phyloP scores from a whole-genome alignment of 2,113 vertebrate species.

The Apaloderma vittatum region DNA sequence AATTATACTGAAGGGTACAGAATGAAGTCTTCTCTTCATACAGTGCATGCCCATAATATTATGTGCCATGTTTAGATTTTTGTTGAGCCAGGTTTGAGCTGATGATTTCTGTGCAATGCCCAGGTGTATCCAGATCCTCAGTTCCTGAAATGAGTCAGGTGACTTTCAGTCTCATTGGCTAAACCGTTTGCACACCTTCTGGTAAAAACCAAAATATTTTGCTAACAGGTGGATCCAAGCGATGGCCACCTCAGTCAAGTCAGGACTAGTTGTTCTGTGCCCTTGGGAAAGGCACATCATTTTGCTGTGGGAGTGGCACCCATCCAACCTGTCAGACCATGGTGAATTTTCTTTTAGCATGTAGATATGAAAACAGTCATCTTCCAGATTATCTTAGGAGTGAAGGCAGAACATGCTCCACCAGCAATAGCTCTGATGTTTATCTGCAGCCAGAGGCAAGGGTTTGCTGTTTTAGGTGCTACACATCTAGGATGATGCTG shows the following conservation, averaged over 20 bases:
- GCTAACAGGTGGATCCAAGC: background rate
- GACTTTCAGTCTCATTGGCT: background rate
- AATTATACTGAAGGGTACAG: background rate
- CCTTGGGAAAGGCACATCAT: background rate
- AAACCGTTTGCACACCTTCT: background rate
- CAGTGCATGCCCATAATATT: background rate
- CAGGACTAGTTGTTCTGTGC: background rate
- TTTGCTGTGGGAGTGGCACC: background rate
- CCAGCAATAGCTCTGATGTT: fast-evolving
- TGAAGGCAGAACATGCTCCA: background rate
- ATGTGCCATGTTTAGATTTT: background rate
- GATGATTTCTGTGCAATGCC: background rate
- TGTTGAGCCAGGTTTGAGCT: background rate
- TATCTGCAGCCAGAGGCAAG: background rate
- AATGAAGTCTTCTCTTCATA: background rate
- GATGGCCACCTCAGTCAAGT: fast-evolving
- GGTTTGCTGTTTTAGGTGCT: background rate
- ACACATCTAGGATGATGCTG: background rate
- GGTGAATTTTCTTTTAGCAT: background rate
- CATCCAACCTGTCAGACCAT: background rate
- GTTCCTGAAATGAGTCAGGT: background rate
- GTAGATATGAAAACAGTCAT: background rate
- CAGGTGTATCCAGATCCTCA: background rate
- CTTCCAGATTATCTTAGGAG: background rate
- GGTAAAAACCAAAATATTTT: background rate